Base-by-base conservation (phyloP, 2,797 vertebrate species). In the Gambusia yucatana region DNA sequence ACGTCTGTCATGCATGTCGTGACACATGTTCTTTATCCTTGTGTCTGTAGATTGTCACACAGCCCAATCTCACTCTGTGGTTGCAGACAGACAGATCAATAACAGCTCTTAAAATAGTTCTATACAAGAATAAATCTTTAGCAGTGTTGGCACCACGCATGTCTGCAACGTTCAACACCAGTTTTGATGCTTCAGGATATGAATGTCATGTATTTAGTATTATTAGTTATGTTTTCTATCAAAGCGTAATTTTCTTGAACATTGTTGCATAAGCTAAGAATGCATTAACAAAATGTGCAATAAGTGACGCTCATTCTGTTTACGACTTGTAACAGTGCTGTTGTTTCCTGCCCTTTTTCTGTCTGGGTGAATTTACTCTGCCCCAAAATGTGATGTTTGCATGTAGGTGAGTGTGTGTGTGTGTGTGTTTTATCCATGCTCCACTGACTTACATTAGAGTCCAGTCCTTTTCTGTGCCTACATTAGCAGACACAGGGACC, bases 381-480 rank as follows among this genome's bases (percentile, higher is more conserved):
- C 89, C 87, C 90, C 91, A 92, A 77, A 90, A 88, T 90, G 44
- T 87, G 71, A 43, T 80, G 6, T 28, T 61, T 72, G 52, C 50
- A 61, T 72, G 20, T 48, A 50, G 78, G 67, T 73, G 50, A 80
- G 20, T 78, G 5, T 72, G 41, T 79, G 36, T 73, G 52, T 77
- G 63, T 73, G 44, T 76, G 69, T 76, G 46, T 81, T 10, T 81
- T 50, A 30, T 91, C 83, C 48, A 89, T 93, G 93, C 90, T 95
- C 92, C 92, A 93, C 91, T 94, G 94, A 93, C 95, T 95, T 89
- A 94, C 86, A 94, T 94, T 89, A 89, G 87, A 90, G 84, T 77
- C 79, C 77, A 50, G 79, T 85, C 83, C 85, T 87, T 78, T 78
- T 84, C 80, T 83, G 82, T 84, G 82, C 89, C 86, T 83, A 80